These are phyloP conservation scores for Gobiocypris rarus DNA, from an alignment of 2,113 vertebrate genomes.

Conservation along the genomic window DNA sequence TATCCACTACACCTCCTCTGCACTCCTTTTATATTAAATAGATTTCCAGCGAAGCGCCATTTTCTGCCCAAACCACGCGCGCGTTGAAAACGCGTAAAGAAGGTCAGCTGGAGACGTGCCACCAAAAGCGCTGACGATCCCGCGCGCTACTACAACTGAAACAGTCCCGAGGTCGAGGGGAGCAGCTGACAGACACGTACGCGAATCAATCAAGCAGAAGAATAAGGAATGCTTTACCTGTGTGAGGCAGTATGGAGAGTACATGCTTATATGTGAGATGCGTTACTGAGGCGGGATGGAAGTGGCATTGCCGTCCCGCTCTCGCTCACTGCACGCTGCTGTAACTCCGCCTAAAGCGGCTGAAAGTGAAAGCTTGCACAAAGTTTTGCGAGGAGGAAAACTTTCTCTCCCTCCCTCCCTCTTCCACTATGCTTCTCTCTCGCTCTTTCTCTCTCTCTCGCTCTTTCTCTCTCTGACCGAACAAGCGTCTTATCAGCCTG, in stretches of 20 bases:
- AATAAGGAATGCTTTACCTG: constrained; percentile 75
- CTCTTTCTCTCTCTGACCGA: constrained; percentile 18
- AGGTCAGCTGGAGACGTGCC: constrained; percentile 60
- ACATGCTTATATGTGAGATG: constrained; percentile 76
- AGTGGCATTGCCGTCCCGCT: constrained; percentile 73
- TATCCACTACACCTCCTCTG: constrained; percentile 47
- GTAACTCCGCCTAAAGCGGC: constrained; percentile 80
- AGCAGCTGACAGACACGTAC: constrained; percentile 9
- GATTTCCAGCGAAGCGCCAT: constrained; percentile 79
- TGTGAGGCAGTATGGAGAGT: constrained; percentile 85
- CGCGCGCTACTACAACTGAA: constrained; percentile 10
- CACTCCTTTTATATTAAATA: constrained; percentile 70
- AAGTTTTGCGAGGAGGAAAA: constrained; percentile 74
- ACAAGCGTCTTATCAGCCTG: not conserved
- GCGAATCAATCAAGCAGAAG: constrained; percentile 28
- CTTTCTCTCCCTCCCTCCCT: constrained; percentile 58
- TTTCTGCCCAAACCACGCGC: constrained; percentile 72
- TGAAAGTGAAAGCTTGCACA: constrained; percentile 81
- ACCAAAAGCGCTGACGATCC: constrained; percentile 15
- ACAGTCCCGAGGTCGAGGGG: not conserved
- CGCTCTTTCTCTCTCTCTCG: not conserved
- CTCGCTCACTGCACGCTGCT: constrained; percentile 78
- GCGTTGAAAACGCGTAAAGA: constrained; percentile 60
- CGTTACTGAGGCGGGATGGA: constrained; percentile 76
- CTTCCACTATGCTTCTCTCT: constrained; percentile 5